Evolutionary conservation across 2,888 invertebrate genomes (phyloP).

Genomic region (Isoperla grammatica): DNA sequence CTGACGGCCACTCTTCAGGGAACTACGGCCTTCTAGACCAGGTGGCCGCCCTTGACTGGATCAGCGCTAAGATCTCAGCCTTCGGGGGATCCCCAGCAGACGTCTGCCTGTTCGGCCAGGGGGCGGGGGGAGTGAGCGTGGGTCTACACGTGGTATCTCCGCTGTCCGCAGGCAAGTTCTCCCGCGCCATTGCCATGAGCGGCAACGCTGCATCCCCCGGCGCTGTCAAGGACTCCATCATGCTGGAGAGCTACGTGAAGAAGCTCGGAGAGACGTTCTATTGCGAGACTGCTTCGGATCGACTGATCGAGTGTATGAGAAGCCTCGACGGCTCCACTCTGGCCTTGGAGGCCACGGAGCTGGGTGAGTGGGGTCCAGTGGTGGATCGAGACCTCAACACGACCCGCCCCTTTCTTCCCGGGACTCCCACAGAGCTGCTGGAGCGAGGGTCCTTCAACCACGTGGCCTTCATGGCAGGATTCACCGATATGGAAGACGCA

Average conservation of each 20-base stretch:
- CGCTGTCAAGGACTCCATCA: slow-evolving; percentile 48
- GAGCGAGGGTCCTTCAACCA: slow-evolving; percentile 27
- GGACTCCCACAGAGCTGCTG: slow-evolving; percentile 48
- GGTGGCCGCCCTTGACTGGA: slow-evolving; percentile 72
- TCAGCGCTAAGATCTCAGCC: slow-evolving; percentile 64
- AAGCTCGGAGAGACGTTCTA: not conserved
- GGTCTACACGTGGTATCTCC: slow-evolving; percentile 63
- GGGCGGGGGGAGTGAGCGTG: slow-evolving; percentile 72
- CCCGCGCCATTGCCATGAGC: slow-evolving; percentile 76
- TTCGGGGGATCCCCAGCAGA: slow-evolving; percentile 73
- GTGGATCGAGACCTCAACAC: slow-evolving; percentile 65
- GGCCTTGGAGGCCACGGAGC: slow-evolving; percentile 46
- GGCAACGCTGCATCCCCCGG: slow-evolving; percentile 62
- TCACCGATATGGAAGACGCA: slow-evolving; percentile 77
- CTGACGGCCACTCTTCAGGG: slow-evolving; percentile 70
- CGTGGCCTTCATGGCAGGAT: slow-evolving; percentile 54
- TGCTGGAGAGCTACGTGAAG: not conserved
- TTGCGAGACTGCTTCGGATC: slow-evolving; percentile 58
- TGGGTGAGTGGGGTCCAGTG: slow-evolving; percentile 67
- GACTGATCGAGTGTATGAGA: slow-evolving; percentile 63
- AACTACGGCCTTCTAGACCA: slow-evolving; percentile 79
- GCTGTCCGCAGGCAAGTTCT: slow-evolving; percentile 53
- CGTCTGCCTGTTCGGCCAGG: slow-evolving; percentile 73
- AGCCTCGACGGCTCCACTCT: slow-evolving; percentile 55
- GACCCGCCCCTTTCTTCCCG: slow-evolving; percentile 59